These are phyloP conservation scores for Frieseomelitta varia DNA, from an alignment of 1,140 invertebrate genomes.

Conservation along the genomic window DNA sequence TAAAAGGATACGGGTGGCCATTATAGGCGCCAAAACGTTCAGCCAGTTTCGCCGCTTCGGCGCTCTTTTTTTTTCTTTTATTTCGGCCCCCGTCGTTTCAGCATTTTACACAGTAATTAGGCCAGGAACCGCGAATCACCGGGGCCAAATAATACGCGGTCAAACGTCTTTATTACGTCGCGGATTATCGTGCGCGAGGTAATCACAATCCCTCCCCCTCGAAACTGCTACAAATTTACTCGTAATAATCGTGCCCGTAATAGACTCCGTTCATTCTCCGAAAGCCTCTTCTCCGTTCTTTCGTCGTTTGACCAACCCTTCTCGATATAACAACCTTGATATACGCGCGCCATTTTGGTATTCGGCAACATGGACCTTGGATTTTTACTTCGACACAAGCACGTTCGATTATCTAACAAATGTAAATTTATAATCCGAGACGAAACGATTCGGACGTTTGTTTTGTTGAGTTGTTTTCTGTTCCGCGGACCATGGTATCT, in stretches of 20 bases:
- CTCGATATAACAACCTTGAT: too few relatives aligned
- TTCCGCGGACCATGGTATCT: too few relatives aligned
- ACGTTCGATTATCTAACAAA: too few relatives aligned
- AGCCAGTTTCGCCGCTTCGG: slow-evolving; percentile 30
- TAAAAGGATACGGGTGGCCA: slow-evolving; percentile 29
- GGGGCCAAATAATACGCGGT: slow-evolving; percentile 38
- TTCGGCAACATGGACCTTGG: not conserved
- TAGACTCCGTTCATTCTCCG: not conserved
- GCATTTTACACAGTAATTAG: slow-evolving; percentile 70
- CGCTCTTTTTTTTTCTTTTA: slow-evolving; percentile 36
- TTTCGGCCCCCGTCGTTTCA: slow-evolving; percentile 51
- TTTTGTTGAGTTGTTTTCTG: too few relatives aligned
- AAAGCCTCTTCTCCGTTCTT: not conserved
- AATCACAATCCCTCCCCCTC: slow-evolving; percentile 62
- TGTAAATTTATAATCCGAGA: too few relatives aligned
- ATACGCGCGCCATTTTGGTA: not conserved
- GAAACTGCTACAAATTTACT: slow-evolving; percentile 52
- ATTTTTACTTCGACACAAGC: not conserved
- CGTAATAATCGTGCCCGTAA: slow-evolving; percentile 51
- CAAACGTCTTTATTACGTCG: slow-evolving; percentile 71
- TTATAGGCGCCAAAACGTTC: slow-evolving; percentile 59
- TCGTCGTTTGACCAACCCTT: not conserved
- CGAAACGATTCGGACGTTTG: too few relatives aligned
- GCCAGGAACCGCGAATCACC: slow-evolving; percentile 48
- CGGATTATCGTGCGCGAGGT: slow-evolving; percentile 62